Conservation (phyloP, 1,140 invertebrate species). For the Charaxes varanes region DNA sequence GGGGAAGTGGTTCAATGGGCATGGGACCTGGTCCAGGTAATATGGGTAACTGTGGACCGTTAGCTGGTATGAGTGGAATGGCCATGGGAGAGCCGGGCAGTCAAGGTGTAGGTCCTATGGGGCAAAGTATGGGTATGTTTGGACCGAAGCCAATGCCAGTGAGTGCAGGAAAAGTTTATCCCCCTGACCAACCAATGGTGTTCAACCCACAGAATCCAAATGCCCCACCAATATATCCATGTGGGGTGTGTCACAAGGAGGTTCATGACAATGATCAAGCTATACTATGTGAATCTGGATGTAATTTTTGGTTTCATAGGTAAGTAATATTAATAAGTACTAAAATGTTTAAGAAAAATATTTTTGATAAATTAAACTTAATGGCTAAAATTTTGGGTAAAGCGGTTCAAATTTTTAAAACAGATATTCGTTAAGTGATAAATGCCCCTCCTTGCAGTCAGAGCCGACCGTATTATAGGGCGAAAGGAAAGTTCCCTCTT, state of each 20-base stretch:
- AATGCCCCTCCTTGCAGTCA: no score
- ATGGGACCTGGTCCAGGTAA: constrained; percentile 75
- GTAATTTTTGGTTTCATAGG: constrained; percentile 99
- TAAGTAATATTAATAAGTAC: constrained; percentile 67
- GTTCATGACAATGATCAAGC: constrained; percentile 99
- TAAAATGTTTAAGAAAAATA: no score
- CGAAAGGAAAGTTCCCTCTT: no score
- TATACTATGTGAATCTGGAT: constrained; percentile 97
- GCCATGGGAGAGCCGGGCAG: constrained; percentile 77
- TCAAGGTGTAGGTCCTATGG: constrained; percentile 76
- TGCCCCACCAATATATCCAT: constrained; percentile 97
- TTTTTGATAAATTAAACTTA: no score
- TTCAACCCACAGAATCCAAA: constrained; percentile 99
- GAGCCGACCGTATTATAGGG: no score
- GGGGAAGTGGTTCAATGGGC: constrained; percentile 67
- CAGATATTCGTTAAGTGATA: no score
- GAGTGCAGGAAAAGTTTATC: constrained; percentile 94
- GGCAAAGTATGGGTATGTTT: constrained; percentile 78
- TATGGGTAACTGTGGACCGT: constrained; percentile 76
- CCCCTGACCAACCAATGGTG: constrained; percentile 96
- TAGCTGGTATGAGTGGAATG: constrained; percentile 78
- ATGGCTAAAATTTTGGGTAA: no score
- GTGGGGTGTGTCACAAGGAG: constrained; percentile 97
- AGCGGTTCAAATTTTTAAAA: no score
- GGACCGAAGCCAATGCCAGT: constrained; percentile 87